Evolutionary conservation across 2,888 invertebrate genomes (phyloP), one percentile per base, ranked within the genome.

Genomic region (Caenorhabditis panamensis): DNA sequence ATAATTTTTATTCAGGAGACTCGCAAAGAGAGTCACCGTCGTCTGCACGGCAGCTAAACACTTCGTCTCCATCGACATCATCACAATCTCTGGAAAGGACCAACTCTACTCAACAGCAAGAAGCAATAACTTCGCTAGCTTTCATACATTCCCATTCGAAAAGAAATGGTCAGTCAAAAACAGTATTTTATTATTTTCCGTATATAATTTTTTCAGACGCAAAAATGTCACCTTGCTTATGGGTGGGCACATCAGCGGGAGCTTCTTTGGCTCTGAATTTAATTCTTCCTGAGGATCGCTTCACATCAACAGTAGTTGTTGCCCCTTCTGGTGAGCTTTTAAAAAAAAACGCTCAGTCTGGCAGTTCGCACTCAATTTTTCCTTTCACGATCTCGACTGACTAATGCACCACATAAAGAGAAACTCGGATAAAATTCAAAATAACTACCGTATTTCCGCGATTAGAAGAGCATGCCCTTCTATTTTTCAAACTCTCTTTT

Each of bases 161-260:
- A 54, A 75, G 86, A 66, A 86, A 84, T 54, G 85, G 90, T 90
- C 31, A 44, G 63, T 26, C 9, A n/a, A n/a, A n/a, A n/a, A 31
- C 31, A 4, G 31, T 31, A 4, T 6, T 31, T 31, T 9, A 31
- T 4, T 31, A 31, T 31, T 31, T 31, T 31, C 31, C 31, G 31
- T 9, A 31, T 6, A 31, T 31, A 6, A 6, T 9, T 31, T 31
- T 67, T 88, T 59, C 64, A 89, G 89, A 84, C 31, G 41, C 86
- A 13, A 87, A 88, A 93, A 95, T 95, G 91, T 80, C 82, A 13
- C 96, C 98, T 87, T 96, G 96, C 88, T 93, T 99, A 86, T 99
- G 98, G 98, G 95, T 98, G 90, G 98, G 99, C 90, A 98, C 97
- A 87, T 96, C 96, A 92, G 94, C 96, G 89, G 99, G 99, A 89